Conservation (phyloP, 1,140 invertebrate species). For the Cepaea nemoralis region DNA sequence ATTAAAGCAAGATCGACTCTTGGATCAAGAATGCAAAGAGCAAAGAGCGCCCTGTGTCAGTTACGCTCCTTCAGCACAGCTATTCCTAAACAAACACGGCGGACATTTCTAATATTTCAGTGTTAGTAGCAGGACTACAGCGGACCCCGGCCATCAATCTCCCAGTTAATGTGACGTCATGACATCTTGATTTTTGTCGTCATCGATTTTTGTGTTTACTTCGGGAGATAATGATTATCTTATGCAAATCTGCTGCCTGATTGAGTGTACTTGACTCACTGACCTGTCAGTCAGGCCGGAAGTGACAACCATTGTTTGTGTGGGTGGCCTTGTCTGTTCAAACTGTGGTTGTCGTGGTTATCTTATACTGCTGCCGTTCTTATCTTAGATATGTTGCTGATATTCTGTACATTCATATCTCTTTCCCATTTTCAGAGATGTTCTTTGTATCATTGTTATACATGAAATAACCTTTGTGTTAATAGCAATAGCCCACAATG, state of each 20-base stretch:
- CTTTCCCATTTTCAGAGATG: no score
- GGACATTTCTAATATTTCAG: neutral
- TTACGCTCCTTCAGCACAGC: neutral
- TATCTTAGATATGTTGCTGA: no score
- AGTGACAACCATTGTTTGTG: neutral
- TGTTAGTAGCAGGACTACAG: neutral
- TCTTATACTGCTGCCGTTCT: no score
- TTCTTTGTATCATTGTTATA: no score
- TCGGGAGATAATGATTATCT: neutral
- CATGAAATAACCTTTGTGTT: no score
- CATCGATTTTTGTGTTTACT: constrained; percentile 12
- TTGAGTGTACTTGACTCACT: neutral
- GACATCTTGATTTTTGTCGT: constrained; percentile 6
- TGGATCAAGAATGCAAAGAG: no score
- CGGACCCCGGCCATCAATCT: neutral
- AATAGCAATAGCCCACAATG: no score
- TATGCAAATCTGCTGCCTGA: constrained; percentile 6
- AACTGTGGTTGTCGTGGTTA: no score
- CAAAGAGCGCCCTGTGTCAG: no score
- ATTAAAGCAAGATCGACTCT: no score
- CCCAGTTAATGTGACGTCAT: neutral
- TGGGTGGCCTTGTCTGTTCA: neutral
- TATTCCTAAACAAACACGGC: neutral
- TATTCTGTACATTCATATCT: no score
- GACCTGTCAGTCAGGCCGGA: neutral